Conservation (phyloP, 2,888 invertebrate species). For the Neoitamus cyanurus region DNA sequence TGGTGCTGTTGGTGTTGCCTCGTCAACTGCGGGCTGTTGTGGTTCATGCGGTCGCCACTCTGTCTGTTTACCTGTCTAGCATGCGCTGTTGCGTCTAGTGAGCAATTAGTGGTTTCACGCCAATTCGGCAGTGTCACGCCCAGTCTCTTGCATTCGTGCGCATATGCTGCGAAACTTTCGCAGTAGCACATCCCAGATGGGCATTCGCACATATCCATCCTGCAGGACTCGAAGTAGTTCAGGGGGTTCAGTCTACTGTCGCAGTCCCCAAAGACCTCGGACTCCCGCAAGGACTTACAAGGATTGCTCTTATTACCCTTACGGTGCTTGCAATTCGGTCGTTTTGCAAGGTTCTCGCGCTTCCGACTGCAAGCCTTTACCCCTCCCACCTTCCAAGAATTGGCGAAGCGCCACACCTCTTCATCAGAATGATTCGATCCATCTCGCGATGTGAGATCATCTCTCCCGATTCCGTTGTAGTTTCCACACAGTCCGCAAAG, state of each 20-base stretch:
- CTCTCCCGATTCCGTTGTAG: constrained; percentile 86
- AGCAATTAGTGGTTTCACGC: constrained; percentile 77
- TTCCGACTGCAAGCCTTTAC: constrained; percentile 75
- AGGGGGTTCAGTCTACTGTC: constrained; percentile 81
- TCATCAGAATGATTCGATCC: constrained; percentile 75
- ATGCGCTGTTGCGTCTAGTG: constrained; percentile 60
- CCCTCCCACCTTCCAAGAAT: constrained; percentile 92
- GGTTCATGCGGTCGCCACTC: background rate
- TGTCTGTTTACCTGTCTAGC: background rate
- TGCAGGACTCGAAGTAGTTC: constrained; percentile 88
- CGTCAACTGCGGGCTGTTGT: constrained; percentile 27
- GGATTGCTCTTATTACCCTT: constrained; percentile 65
- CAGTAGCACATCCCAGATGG: constrained; percentile 85
- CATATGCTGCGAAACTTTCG: constrained; percentile 89
- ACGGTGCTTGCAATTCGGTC: constrained; percentile 69
- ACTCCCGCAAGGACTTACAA: constrained; percentile 69
- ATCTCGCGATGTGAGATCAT: constrained; percentile 81
- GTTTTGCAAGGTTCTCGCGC: constrained; percentile 66
- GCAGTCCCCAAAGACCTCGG: constrained; percentile 77
- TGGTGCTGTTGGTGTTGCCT: constrained; percentile 53
- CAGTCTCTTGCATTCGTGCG: constrained; percentile 83
- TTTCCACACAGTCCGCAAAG: constrained; percentile 95
- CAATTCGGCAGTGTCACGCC: constrained; percentile 80
- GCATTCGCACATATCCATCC: constrained; percentile 90
- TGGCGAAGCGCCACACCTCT: constrained; percentile 78